Evolutionary conservation across 2,888 invertebrate genomes (phyloP), one percentile per base, ranked within the genome.

Genomic region (Latheticus oryzae): DNA sequence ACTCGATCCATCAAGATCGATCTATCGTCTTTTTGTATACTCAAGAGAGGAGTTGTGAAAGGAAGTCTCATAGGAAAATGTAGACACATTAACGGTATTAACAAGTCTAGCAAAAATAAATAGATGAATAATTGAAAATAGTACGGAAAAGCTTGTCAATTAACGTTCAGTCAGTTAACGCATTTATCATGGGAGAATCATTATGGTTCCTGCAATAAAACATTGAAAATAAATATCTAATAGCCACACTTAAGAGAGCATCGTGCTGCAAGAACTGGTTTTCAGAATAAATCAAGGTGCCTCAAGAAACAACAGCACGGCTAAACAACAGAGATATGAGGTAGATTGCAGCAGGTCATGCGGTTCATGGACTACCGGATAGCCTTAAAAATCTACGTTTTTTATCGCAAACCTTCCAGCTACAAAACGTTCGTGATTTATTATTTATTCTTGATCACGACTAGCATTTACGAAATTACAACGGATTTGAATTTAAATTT

Each of bases 301-400:
- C 65, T 60, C 62, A 73, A 74, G 73, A 73, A 76, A 75, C 75
- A 75, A 75, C 73, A 61, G 74, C 74, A 75, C 74, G 74, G 73
- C 74, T 65, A 65, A 68, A 62, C 66, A 61, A 67, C 67, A 67
- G 68, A 68, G 70, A 69, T 69, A 63, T 51, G 65, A 68, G 72
- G 71, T 69, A 69, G 73, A 76, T 76, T 74, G 69, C 72, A 70
- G 69, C 77, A 75, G 77, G 76, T 77, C 76, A 76, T 72, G 68
- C 72, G 73, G 77, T 77, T 77, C 77, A 77, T 73, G 77, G 76
- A 77, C 76, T 76, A 76, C 76, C 76, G 74, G 74, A 75, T 72
- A 68, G 66, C 67, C 61, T 71, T 70, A 73, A 73, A 74, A 72
- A 70, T 60, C 62, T 47, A 53, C 26, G 43, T 38, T 47, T 50